A percentile compares a stretch with the other conserved stretches of the same genome.
Conservation (phyloP, 2,113 vertebrate species). For the Lota lota region DNA sequence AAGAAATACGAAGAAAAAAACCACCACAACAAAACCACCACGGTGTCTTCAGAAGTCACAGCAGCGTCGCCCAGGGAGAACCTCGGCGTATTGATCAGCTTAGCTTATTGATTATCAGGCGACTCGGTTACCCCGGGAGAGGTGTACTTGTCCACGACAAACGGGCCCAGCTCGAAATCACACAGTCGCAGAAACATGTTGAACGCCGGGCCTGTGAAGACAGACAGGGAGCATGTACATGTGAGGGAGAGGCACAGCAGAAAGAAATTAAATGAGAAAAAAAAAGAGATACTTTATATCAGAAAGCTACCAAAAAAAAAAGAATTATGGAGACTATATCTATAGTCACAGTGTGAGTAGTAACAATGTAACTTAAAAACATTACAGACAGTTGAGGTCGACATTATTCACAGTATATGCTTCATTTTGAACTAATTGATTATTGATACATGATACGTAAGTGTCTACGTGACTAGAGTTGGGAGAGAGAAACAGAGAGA, state of each 20-base stretch:
- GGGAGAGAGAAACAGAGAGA: too few relatives aligned
- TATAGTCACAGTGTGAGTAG: too few relatives aligned
- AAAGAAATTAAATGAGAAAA: slow-evolving; percentile 8
- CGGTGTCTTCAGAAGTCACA: background rate
- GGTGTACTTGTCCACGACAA: slow-evolving; percentile 82
- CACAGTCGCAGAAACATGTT: slow-evolving; percentile 82
- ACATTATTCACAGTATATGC: too few relatives aligned
- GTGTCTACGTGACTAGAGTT: too few relatives aligned
- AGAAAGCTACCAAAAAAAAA: too few relatives aligned
- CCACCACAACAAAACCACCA: too few relatives aligned
- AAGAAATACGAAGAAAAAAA: too few relatives aligned
- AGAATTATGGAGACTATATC: too few relatives aligned
- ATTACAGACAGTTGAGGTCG: too few relatives aligned
- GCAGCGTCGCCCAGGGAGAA: slow-evolving; percentile 35
- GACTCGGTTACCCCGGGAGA: slow-evolving; percentile 77
- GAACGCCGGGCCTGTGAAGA: slow-evolving; percentile 78
- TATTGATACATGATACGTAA: too few relatives aligned
- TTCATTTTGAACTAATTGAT: too few relatives aligned
- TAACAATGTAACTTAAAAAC: too few relatives aligned
- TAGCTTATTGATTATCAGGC: slow-evolving; percentile 45
- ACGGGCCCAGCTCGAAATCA: slow-evolving; percentile 80
- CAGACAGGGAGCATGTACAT: slow-evolving; percentile 46
- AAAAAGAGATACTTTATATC: slow-evolving; percentile 37
- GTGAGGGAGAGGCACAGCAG: slow-evolving; percentile 29
- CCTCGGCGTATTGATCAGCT: slow-evolving; percentile 5